Evolutionary conservation across 2,888 invertebrate species (phyloP), one percentile per base, ranked within the genome.

Genomic region (Hemaris fuciformis): DNA sequence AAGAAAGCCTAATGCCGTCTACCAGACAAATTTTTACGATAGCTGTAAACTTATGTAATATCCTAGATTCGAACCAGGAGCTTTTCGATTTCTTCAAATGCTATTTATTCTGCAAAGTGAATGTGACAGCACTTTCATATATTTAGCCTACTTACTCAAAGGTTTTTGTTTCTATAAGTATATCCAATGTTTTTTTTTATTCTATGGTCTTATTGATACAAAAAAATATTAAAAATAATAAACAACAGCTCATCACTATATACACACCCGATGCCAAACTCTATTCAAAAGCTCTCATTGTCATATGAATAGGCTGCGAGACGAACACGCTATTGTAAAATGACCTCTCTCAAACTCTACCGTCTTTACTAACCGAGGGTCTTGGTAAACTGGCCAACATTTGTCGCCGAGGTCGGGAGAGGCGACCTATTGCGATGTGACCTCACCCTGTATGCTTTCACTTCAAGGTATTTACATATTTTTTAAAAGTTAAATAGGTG

Each of bases 361-460:
- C 15, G 41, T 25, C 23, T 53, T 25, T 41, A 18, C 7, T 6
- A 13, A 15, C 5, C 3, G 7, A 1, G 25, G 38, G 10, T 13
- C 38, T 60, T 15, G 13, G 18, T 27, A 53, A 23, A 53, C 53
- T 60, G 53, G 53, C 53, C 25, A 8, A 25, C 8, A 27, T 27
- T 41, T 48, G 60, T 60, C 41, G 18, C 42, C 27, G 53, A 59
- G 66, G 64, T 64, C 61, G 59, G n/a, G 61, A 48, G 53, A 23
- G 41, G 46, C 42, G 62, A 66, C 66, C 65, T 63, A 45, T 64
- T 34, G 56, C 60, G 61, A 59, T 66, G 63, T 64, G 63, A 66
- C 64, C 61, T 31, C 62, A 65, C 61, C 60, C 62, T 65, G 60
- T n/a, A 66, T 38, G 62, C 61, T 66, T 66, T 64, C 64, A 62